A percentile compares a stretch with the other conserved stretches of the same genome.
Conservation (phyloP, 1,140 invertebrate species). For the Ditylenchus dipsaci region DNA sequence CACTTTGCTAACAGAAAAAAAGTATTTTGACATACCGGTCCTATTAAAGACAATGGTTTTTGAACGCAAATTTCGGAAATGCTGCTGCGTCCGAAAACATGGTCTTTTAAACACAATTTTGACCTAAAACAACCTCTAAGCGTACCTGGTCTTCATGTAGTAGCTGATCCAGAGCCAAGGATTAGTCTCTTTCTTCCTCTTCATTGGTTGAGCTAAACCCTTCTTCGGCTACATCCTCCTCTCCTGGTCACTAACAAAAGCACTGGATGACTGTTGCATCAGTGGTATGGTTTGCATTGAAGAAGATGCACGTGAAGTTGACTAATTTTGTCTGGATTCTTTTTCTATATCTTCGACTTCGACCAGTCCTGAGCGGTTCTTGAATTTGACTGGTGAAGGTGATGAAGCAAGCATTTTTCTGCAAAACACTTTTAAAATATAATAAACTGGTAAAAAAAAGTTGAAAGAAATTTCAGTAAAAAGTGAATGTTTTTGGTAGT, state of each 20-base stretch:
- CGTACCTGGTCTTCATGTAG: slow-evolving; percentile 33
- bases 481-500: not conserved
- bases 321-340: not conserved
- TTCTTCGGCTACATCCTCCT: not conserved
- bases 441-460: not conserved
- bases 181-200: slow-evolving; percentile 10
- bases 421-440: not conserved
- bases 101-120: not conserved
- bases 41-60: too few relatives aligned
- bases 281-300: not conserved
- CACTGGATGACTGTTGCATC: not conserved
- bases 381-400: not conserved
- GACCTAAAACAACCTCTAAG: not conserved
- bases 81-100: too few relatives aligned
- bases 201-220: not conserved
- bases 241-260: not conserved
- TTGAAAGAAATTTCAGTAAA: not conserved
- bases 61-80: too few relatives aligned
- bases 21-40: too few relatives aligned
- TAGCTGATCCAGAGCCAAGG: slow-evolving; percentile 29
- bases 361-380: too few relatives aligned
- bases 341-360: not conserved
- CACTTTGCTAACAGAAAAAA: too few relatives aligned
- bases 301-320: not conserved
- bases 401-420: not conserved